These are phyloP conservation scores for Menidia beryllina DNA, from an alignment of 2,113 vertebrate genomes.

Conservation along the genomic window DNA sequence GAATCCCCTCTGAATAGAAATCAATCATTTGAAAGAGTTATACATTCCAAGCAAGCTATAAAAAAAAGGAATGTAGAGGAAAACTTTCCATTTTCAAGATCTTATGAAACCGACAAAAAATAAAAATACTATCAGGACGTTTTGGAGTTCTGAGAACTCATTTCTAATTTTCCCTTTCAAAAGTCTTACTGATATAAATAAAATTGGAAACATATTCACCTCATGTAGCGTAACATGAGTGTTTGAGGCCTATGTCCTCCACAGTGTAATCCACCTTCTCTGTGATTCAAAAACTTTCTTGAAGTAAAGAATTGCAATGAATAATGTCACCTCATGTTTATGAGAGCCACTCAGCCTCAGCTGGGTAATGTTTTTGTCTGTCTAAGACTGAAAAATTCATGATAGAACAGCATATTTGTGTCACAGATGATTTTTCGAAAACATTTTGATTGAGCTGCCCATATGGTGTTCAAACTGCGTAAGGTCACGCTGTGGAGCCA, in stretches of 20 bases:
- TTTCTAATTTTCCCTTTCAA: constrained; percentile 27
- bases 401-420: constrained; percentile 3
- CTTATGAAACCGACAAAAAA: constrained; percentile 54
- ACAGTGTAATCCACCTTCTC: constrained; percentile 27
- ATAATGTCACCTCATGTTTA: constrained; percentile 3
- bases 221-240: constrained; percentile 26
- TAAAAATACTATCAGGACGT: constrained; percentile 19
- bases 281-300: constrained; percentile 12
- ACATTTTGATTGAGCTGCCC: constrained; percentile 2
- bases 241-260: background rate
- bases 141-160: constrained; percentile 12
- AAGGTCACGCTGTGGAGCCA: constrained; percentile 37
- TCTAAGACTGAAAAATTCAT: background rate
- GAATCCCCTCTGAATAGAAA: constrained; percentile 28
- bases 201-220: constrained; percentile 15
- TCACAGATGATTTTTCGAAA: constrained; percentile 16
- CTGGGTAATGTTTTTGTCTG: background rate
- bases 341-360: background rate
- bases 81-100: constrained; percentile 55
- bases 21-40: constrained; percentile 57
- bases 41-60: constrained; percentile 62
- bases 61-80: too few species aligned
- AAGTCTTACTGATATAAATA: constrained; percentile 22
- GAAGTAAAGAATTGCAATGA: constrained; percentile 4
- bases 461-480: constrained; percentile 35